These are phyloP conservation scores for Sebastes miniatus DNA, from an alignment of 2,797 vertebrate species.

Conservation along the genomic window DNA sequence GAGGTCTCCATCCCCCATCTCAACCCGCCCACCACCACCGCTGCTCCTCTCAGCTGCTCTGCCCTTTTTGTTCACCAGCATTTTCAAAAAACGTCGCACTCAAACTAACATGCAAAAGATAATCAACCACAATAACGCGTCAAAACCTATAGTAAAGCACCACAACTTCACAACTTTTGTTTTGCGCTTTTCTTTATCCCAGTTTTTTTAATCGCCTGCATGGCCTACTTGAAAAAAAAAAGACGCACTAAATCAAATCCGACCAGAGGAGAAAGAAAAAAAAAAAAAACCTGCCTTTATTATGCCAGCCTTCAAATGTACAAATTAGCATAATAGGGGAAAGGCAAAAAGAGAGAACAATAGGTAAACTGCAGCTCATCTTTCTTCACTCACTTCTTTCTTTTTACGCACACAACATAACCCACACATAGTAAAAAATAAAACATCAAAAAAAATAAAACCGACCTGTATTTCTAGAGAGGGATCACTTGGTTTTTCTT, in stretches of 20 bases:
- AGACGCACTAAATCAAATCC: constrained; percentile 10
- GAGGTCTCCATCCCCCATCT: constrained; percentile 72
- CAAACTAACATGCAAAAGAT: background rate
- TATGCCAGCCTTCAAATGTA: background rate
- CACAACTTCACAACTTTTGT: constrained; percentile 23
- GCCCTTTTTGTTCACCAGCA: constrained; percentile 56
- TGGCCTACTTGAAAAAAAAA: background rate
- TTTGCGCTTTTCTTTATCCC: background rate
- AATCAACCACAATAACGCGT: background rate
- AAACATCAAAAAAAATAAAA: background rate
- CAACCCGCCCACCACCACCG: constrained; percentile 58
- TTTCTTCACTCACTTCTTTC: constrained; percentile 13
- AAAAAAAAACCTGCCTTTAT: background rate
- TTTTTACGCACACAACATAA: background rate
- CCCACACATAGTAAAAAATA: background rate
- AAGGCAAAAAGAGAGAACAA: constrained; percentile 42
- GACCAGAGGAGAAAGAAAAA: background rate
- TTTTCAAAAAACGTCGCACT: constrained; percentile 39
- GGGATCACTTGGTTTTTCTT: constrained; percentile 37
- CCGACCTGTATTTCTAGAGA: constrained; percentile 72
- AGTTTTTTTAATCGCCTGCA: background rate
- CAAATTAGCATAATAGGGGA: constrained; percentile 1
- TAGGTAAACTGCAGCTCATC: constrained; percentile 9
- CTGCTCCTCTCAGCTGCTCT: constrained; percentile 58
- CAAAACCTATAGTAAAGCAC: background rate